Base-by-base conservation (phyloP, 2,888 invertebrate species). In the Synergus japonicus region DNA sequence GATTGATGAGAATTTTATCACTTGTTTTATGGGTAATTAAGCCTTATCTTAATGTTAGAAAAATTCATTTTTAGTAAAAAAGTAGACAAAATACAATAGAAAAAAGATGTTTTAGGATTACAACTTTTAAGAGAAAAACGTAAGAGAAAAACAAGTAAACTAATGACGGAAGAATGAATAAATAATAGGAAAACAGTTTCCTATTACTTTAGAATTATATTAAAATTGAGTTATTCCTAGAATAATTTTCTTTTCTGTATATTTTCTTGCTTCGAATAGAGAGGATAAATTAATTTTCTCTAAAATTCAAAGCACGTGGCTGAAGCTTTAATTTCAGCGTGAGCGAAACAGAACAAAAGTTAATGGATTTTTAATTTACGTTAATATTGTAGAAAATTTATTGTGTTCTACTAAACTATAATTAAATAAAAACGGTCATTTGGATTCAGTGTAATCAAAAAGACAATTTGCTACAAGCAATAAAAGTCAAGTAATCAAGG, bases 401-500 rank as follows among this genome's bases (percentile, higher is more conserved):
- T 64, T 64, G 3, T 37, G 5, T 64, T 66, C 5, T n/a, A 43
- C 15, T 66, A 66, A 37, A 66, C 43, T 66, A 43, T 18, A 66
- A 66, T 66, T 43, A 66, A 66, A 43, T 43, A 18, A 66, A 15
- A 66, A 66, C 13, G 13, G 18, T 12, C 15, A 66, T 66, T n/a
- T 66, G 66, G 10, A 43, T 15, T 43, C n/a, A 64, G 18, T 66
- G 66, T 43, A 66, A 66, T 66, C n/a, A 66, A 10, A 66, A 66
- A 43, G 43, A 66, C n/a, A 37, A 43, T 66, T 43, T 66, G 10
- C 15, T 18, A n/a, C 44, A 7, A 37, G n/a, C 43, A n/a, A 10
- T n/a, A 66, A 66, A 66, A 66, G 66, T 43, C 43, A 66, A 66
- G 66, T 37, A 66, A 66, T 66, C 43, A 66, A 66, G 18, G 66